Base-by-base conservation (phyloP, 2,888 invertebrate species). In the Notodonta dromedarius region DNA sequence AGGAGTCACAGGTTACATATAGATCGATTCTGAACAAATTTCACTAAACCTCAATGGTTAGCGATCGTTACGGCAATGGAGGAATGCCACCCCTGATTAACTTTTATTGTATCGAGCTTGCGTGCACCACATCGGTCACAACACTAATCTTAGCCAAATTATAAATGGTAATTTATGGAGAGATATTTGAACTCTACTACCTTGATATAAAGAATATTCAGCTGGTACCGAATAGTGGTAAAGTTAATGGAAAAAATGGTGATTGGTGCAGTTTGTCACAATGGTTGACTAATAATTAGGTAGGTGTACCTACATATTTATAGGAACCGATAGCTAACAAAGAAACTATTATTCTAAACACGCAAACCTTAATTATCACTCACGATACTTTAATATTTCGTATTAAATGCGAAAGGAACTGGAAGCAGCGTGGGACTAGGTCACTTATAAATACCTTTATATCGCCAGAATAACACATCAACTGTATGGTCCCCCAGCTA, bases 111-210 rank as follows among this genome's bases (percentile, higher is more conserved):
- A 62, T 65, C 42, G 48, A 12, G 66, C 56, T 77, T 74, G 75
- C 75, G 75, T 76, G 75, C 71, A 77, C 69, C 67, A 62, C 67
- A 50, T 59, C 62, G 65, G 65, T 69, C 73, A 76, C 75, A 77
- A 76, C 57, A 59, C 63, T 69, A 64, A 59, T 48, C 42, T 59
- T 52, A 11, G 56, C 70, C 53, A 68, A 57, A 48, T 11, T 59
- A 50, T 5, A 24, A 9, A 42, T 52, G 0, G 13, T 44, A 60
- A 32, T 5, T 9, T 0, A 11, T n/a, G 0, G 24, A 56, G 9
- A 4, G 24, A 0, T 65, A 7, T 61, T 56, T 70, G 4, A 58
- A 58, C 57, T 44, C 12, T 70, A 65, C 40, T 0, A 0, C 0
- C 0, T 13, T 8, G 6, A 0, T 0, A 32, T 65, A 68, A 53